Percentiles rank a stretch among this genome's conserved stretches.
Conservation (phyloP, 2,113 vertebrate species). For the Aythya baeri region DNA sequence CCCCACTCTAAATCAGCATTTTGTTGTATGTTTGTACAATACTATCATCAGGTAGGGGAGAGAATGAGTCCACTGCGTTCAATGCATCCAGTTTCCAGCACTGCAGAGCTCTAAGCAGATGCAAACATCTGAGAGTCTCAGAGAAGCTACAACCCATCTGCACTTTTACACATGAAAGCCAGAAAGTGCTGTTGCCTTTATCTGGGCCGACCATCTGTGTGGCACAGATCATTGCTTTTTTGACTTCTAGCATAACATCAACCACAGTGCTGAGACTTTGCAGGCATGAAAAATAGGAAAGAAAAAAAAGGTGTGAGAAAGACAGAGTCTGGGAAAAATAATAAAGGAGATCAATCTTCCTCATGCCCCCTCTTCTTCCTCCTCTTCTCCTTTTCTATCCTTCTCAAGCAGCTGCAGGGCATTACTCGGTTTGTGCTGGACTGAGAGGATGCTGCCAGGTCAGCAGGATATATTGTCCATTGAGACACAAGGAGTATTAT, state of each 20-base stretch:
- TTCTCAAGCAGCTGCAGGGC: background rate
- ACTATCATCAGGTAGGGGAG: too few relatives aligned
- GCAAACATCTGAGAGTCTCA: background rate
- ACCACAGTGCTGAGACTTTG: background rate
- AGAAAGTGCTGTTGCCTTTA: background rate
- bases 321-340: background rate
- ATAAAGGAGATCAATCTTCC: background rate
- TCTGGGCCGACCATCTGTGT: rapidly evolving
- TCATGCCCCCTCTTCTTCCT: background rate
- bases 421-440: background rate
- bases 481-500: slow-evolving; percentile 67
- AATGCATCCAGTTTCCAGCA: background rate
- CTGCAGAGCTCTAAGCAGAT: background rate
- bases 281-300: background rate
- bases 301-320: background rate
- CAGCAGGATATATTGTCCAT: slow-evolving; percentile 39
- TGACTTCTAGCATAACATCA: background rate
- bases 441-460: background rate
- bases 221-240: background rate
- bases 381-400: background rate
- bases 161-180: rapidly evolving
- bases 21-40: background rate
- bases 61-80: background rate
- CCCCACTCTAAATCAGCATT: background rate
- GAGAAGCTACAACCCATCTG: background rate